These are phyloP conservation scores for Galaxea fascicularis DNA, from an alignment of 92 coral and sea anemone genomes.

Conservation along the genomic window DNA sequence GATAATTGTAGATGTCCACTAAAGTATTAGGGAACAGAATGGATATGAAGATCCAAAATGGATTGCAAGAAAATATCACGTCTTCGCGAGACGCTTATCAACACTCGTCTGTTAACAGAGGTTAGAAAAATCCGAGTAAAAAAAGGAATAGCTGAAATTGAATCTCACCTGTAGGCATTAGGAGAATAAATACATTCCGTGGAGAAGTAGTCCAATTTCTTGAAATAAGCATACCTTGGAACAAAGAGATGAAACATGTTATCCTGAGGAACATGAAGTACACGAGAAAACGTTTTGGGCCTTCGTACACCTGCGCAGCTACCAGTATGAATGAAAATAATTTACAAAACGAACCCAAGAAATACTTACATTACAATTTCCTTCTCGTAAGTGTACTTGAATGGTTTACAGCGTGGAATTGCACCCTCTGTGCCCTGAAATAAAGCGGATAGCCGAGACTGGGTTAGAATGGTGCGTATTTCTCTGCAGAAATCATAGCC, in stretches of 20 bases:
- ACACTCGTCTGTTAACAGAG: no score
- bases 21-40: no score
- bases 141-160: not conserved
- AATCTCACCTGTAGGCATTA: constrained; percentile 90
- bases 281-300: not conserved
- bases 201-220: constrained; percentile 96
- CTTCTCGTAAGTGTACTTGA: constrained; percentile 96
- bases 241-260: not conserved
- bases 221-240: constrained; percentile 95
- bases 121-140: no score
- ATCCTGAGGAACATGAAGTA: not conserved
- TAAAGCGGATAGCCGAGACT: not conserved
- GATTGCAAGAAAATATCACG: no score
- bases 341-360: not conserved
- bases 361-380: constrained; percentile 95
- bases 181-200: constrained; percentile 99
- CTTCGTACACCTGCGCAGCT: not conserved
- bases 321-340: not conserved
- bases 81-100: no score
- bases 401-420: constrained; percentile 97
- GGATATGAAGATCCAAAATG: no score
- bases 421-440: constrained; percentile 94
- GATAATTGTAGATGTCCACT: no score
- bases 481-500: not conserved
- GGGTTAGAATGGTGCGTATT: not conserved